A percentile compares a stretch with the other conserved stretches of the same genome.
phyloP scores from a whole-genome alignment of 2,113 vertebrate species.

The Onychostoma macrolepis region DNA sequence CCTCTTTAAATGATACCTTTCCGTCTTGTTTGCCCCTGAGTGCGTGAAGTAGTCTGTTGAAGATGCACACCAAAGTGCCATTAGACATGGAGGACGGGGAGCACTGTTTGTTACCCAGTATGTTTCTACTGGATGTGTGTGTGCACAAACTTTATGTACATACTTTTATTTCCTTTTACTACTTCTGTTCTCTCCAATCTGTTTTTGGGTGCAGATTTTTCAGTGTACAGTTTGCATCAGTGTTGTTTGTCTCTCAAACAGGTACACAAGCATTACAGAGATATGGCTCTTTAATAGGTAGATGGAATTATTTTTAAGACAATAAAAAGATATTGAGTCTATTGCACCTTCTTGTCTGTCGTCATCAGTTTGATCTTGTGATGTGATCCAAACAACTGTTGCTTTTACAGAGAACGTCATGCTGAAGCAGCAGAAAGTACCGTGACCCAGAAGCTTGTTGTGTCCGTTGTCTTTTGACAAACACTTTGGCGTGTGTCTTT shows the following conservation, averaged over 20 bases:
- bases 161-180: conserved; percentile 53
- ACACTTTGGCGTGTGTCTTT: not conserved
- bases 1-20: not conserved
- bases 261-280: conserved; percentile 79
- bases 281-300: conserved; percentile 77
- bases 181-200: conserved; percentile 60
- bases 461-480: not conserved
- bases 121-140: conserved; percentile 57
- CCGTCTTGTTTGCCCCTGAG: conserved; percentile 11
- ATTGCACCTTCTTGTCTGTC: not conserved
- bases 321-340: conserved; percentile 65
- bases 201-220: conserved; percentile 62
- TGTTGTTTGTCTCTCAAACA: conserved; percentile 77
- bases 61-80: conserved; percentile 72
- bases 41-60: conserved; percentile 55
- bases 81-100: conserved; percentile 67
- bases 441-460: not conserved
- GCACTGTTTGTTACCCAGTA: conserved; percentile 68
- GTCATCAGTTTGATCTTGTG: conserved; percentile 18
- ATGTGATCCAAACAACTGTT: not conserved
- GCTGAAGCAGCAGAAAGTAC: conserved; percentile 26
- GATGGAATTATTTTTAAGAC: conserved; percentile 73
- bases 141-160: conserved; percentile 66
- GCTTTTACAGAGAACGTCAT: not conserved
- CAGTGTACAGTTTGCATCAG: conserved; percentile 71